Evolutionary conservation across 2,113 vertebrate species (phyloP).

Genomic region (Pygoscelis antarcticus): DNA sequence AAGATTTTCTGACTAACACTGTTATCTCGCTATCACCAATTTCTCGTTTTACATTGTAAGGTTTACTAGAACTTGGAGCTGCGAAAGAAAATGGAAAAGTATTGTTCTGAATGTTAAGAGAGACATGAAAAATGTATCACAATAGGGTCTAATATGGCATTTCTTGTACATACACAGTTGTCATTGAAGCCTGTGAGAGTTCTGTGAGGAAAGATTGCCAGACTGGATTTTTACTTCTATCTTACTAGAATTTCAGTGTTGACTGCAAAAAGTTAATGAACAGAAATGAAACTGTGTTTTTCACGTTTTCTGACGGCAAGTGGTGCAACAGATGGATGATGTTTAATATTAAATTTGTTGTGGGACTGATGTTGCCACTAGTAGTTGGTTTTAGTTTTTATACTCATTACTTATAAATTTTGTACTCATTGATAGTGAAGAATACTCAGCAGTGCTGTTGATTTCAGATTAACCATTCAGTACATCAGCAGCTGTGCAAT

Average conservation of each 20-base stretch:
- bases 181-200: background rate
- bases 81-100: background rate
- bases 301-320: background rate
- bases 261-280: background rate
- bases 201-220: background rate
- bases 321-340: accelerated
- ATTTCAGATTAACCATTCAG: background rate
- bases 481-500: background rate
- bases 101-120: background rate
- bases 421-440: background rate
- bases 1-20: background rate
- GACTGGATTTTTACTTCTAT: background rate
- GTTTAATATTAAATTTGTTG: background rate
- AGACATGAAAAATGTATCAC: background rate
- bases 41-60: background rate
- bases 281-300: background rate
- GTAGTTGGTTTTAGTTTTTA: background rate
- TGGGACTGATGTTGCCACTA: background rate
- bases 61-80: background rate
- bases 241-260: too few relatives aligned
- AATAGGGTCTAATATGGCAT: background rate
- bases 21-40: background rate
- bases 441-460: background rate
- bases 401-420: background rate
- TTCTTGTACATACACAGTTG: background rate